phyloP scores from a whole-genome alignment of 2,888 invertebrate species.

The Drosophila kambysellisi region DNA sequence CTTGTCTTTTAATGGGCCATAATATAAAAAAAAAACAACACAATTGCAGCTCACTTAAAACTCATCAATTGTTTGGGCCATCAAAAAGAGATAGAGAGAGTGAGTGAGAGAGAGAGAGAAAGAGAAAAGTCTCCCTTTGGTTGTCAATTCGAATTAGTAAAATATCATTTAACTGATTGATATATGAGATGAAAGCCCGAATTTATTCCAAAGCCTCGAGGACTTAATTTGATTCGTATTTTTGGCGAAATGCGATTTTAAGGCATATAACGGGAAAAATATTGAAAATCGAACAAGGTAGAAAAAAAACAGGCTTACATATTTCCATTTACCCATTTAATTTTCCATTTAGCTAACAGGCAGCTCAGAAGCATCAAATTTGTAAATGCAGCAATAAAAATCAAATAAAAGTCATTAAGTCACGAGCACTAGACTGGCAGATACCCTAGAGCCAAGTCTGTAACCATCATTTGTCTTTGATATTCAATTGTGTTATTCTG shows the following conservation, averaged over 20 bases:
- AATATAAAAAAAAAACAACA: conserved; percentile 63
- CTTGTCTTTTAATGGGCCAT: conserved; percentile 51
- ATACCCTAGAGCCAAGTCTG: neutral
- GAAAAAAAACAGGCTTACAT: neutral
- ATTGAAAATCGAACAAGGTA: neutral
- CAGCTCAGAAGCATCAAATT: neutral
- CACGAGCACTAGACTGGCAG: neutral
- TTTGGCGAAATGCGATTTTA: neutral
- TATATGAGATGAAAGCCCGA: conserved; percentile 52
- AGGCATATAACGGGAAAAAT: neutral
- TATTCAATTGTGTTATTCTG: neutral
- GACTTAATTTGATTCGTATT: neutral
- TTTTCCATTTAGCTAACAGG: neutral
- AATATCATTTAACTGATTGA: conserved; percentile 73
- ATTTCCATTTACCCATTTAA: neutral
- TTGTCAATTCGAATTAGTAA: conserved; percentile 68
- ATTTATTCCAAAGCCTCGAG: neutral
- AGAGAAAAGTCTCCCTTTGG: conserved; percentile 1
- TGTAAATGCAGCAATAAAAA: neutral
- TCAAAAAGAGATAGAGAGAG: conserved; percentile 35
- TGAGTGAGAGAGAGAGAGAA: neutral
- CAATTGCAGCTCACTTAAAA: conserved; percentile 65
- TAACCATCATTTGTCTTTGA: neutral
- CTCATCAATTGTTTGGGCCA: conserved; percentile 70
- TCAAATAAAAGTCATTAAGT: neutral